These are phyloP conservation scores for Eulacestoma nigropectus DNA, from an alignment of 2,113 vertebrate genomes.

Conservation along the genomic window DNA sequence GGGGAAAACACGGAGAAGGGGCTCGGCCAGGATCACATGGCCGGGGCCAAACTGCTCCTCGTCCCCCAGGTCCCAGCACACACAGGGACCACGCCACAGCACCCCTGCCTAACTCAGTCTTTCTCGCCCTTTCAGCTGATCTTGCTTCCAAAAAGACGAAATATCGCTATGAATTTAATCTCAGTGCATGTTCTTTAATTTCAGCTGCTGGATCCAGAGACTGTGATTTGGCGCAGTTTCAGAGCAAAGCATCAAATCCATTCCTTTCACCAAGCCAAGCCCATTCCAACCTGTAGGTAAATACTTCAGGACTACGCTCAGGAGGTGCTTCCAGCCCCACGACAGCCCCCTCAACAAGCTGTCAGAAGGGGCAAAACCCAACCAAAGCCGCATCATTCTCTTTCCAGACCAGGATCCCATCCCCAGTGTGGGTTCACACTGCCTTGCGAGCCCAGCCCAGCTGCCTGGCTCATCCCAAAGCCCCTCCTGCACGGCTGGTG, in stretches of 20 bases:
- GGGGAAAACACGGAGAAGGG: background rate
- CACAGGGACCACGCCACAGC: rapidly evolving
- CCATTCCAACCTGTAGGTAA: rapidly evolving
- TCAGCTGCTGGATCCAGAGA: background rate
- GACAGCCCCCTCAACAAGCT: background rate
- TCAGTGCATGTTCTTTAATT: background rate
- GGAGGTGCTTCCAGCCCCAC: background rate
- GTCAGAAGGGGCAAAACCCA: background rate
- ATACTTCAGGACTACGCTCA: rapidly evolving
- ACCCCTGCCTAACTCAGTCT: background rate
- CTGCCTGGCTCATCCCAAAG: background rate
- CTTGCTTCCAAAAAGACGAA: background rate
- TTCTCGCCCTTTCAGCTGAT: background rate
- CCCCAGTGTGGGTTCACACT: rapidly evolving
- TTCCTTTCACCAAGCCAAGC: background rate
- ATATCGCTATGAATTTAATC: background rate
- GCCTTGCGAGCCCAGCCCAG: background rate
- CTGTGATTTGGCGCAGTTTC: background rate
- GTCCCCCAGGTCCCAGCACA: background rate
- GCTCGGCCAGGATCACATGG: background rate
- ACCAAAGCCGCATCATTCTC: background rate
- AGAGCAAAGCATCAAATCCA: background rate
- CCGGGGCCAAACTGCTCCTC: background rate
- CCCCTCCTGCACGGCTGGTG: background rate
- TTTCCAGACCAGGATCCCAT: background rate